phyloP scores from a whole-genome alignment of 2,797 vertebrate species.

The Hoplostethus atlanticus region DNA sequence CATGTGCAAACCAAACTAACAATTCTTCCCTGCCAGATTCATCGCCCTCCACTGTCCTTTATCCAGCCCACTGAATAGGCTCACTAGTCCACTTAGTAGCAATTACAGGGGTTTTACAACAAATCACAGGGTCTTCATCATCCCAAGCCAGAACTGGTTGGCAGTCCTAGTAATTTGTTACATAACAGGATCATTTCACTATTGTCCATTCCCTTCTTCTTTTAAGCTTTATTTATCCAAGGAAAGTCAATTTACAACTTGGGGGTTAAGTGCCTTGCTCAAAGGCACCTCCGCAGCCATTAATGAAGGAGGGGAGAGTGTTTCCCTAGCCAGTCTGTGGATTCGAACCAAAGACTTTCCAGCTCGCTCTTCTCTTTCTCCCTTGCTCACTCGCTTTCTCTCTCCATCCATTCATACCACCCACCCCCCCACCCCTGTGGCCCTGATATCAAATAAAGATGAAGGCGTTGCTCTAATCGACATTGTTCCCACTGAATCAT shows the following conservation, averaged over 20 bases:
- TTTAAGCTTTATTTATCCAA: no score
- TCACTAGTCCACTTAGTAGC: background rate
- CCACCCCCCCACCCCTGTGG: slow-evolving; percentile 20
- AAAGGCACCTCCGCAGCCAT: no score
- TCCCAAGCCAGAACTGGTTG: background rate
- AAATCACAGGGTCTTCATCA: background rate
- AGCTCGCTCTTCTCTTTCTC: slow-evolving; percentile 6
- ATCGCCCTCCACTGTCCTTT: slow-evolving; percentile 27
- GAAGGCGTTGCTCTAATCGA: slow-evolving; percentile 76
- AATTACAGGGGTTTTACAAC: background rate
- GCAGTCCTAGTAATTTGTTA: no score
- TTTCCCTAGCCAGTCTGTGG: no score
- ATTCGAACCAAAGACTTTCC: no score
- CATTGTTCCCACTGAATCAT: slow-evolving; percentile 79
- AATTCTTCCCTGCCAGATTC: slow-evolving; percentile 11
- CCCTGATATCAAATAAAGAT: slow-evolving; percentile 78
- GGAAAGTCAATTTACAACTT: no score
- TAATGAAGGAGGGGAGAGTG: no score
- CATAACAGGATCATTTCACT: background rate
- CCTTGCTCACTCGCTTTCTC: background rate
- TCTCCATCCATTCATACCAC: slow-evolving; percentile 3
- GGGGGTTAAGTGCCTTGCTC: no score
- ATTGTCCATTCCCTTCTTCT: no score
- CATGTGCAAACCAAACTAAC: slow-evolving; percentile 15
- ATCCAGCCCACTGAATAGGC: slow-evolving; percentile 12